Evolutionary conservation across 2,113 vertebrate species (phyloP), one percentile per base, ranked within the genome.

Genomic region (Stegastes partitus): DNA sequence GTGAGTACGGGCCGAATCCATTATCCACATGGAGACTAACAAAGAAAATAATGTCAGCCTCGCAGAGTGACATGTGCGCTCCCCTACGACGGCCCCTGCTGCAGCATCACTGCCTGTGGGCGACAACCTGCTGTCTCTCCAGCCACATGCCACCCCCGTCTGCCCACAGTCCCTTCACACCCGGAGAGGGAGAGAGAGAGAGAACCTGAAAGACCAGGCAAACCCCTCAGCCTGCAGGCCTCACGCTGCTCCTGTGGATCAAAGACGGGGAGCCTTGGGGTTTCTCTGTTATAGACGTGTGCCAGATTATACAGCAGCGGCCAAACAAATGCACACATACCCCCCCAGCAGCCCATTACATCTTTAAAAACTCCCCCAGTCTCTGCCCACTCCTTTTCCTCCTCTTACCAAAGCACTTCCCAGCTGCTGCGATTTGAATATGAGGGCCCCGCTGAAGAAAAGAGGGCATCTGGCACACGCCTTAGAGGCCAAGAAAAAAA

Each of bases 381-480:
- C 28, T 31, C 71, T 69, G 70, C 71, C 82, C 84, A 86, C 83
- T 82, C 74, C 74, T 79, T 84, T 84, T 65, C 75, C 62, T 65
- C 75, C 62, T 87, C 77, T 68, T 34, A 75, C 61, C 66, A 82
- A 82, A 80, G 85, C 90, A 91, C 87, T 88, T 89, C 89, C 89
- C 92, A 94, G 91, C 91, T 91, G 92, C 90, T 90, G 72, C 78
- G 62, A 86, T 88, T 92, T 93, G 80, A 92, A 93, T 92, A 88
- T 56, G 82, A 89, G 89, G 84, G 88, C 82, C 91, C 83, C 82
- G 59, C 16, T 2, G 66, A 91, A 91, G 89, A 92, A 92, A 89
- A 86, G 87, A 83, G 77, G 92, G 92, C 93, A 94, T 94, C 92
- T 94, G 93, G 88, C 90, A 89, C 91, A 88, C 83, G 87, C 86